phyloP scores from a whole-genome alignment of 2,888 invertebrate genomes.

The Andrena bicolor region DNA sequence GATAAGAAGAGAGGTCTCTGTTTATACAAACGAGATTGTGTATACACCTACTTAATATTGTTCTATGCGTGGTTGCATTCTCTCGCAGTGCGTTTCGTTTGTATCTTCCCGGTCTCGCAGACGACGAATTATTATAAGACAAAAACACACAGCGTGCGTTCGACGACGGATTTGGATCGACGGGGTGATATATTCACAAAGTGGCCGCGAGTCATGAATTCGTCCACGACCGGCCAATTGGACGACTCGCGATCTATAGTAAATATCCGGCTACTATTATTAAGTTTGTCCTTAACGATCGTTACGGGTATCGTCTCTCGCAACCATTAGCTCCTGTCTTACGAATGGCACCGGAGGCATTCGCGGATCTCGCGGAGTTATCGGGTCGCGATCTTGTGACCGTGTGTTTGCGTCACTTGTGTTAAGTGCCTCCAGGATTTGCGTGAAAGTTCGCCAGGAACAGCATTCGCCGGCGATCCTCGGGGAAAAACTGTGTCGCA shows the following conservation, averaged over 20 bases:
- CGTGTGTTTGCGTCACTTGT: conserved; percentile 30
- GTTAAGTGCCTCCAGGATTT: conserved; percentile 42
- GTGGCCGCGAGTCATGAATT: conserved; percentile 59
- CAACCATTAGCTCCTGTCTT: conserved; percentile 52
- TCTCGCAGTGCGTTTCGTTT: conserved; percentile 9
- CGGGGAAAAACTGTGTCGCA: background rate
- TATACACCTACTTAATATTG: background rate
- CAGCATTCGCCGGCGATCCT: conserved; percentile 10
- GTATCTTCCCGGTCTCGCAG: background rate
- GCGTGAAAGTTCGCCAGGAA: conserved; percentile 10
- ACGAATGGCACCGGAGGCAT: conserved; percentile 57
- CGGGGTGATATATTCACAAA: conserved; percentile 53
- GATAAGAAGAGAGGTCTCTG: background rate
- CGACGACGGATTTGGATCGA: conserved; percentile 35
- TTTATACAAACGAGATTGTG: conserved; percentile 8
- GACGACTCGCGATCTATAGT: conserved; percentile 55
- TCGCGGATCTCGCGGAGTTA: conserved; percentile 47
- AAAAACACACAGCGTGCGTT: background rate
- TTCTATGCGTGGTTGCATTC: background rate
- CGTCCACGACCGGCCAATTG: conserved; percentile 57
- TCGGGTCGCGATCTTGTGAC: conserved; percentile 38
- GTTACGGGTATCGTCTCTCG: conserved; percentile 61
- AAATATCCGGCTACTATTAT: conserved; percentile 76
- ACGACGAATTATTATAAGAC: conserved; percentile 2
- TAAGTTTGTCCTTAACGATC: conserved; percentile 79